Conservation (phyloP, 30 jellyfish, hydroid and myxozoan genomes). For the Clytia hemisphaerica region DNA sequence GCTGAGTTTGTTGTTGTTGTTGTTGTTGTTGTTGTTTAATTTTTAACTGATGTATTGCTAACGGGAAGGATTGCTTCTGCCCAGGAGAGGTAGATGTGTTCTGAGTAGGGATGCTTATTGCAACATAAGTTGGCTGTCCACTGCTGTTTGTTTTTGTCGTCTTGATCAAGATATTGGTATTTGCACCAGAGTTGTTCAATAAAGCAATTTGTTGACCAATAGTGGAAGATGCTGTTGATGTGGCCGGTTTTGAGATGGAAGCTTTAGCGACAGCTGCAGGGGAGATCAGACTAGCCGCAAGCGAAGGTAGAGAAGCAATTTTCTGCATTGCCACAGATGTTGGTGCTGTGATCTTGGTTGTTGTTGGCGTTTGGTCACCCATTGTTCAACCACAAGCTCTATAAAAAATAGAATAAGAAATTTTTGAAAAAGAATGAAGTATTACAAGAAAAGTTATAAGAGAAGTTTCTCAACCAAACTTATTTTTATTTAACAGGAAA, state of each 20-base stretch:
- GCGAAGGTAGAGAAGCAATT: slow-evolving; percentile 14
- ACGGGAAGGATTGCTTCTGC: slow-evolving; percentile 20
- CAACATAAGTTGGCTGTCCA: slow-evolving; percentile 46
- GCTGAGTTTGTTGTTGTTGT: too few relatives aligned
- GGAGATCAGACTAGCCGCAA: slow-evolving; percentile 15
- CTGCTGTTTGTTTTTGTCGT: slow-evolving; percentile 26
- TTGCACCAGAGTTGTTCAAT: not conserved
- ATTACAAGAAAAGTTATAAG: too few relatives aligned
- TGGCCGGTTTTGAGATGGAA: not conserved
- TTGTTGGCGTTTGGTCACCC: not conserved
- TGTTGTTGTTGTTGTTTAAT: slow-evolving; percentile 7
- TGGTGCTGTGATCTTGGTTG: not conserved
- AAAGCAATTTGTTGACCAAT: slow-evolving; percentile 4
- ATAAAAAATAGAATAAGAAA: too few relatives aligned
- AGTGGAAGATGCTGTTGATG: not conserved
- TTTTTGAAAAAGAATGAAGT: too few relatives aligned
- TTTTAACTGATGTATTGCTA: slow-evolving; percentile 19
- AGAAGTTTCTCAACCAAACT: too few relatives aligned
- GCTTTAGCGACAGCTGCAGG: slow-evolving; percentile 33
- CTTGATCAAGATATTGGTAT: slow-evolving; percentile 11
- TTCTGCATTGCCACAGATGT: slow-evolving; percentile 15
- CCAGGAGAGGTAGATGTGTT: not conserved
- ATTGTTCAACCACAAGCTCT: too few relatives aligned
- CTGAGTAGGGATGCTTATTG: slow-evolving; percentile 17
- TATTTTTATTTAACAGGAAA: too few relatives aligned